phyloP scores from a whole-genome alignment of 2,888 invertebrate species.

The Limnephilus lunatus region DNA sequence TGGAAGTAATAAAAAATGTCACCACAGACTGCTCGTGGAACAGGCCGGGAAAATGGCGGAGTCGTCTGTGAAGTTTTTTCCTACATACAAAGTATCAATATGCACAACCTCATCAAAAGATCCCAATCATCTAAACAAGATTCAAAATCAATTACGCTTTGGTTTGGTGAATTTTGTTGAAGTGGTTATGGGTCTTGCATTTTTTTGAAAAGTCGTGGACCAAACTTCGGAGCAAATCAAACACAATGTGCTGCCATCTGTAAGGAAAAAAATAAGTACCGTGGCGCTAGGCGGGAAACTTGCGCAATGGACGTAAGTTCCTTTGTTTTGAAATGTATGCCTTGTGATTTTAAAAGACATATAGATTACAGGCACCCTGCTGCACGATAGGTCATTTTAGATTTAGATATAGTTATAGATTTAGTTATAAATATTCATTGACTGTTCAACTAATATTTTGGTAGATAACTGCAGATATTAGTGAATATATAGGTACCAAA shows the following conservation, averaged over 20 bases:
- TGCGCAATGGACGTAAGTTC: constrained; percentile 19
- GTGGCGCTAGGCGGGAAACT: constrained; percentile 39
- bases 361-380: background rate
- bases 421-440: too few species aligned
- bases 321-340: constrained; percentile 41
- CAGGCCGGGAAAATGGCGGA: constrained; percentile 43
- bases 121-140: background rate
- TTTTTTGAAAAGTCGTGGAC: background rate
- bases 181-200: background rate
- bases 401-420: too few species aligned
- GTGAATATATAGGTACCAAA: too few species aligned
- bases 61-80: constrained; percentile 14
- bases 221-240: constrained; percentile 43
- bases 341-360: background rate
- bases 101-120: background rate
- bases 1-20: constrained; percentile 53
- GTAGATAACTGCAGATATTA: too few species aligned
- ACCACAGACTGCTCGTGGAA: constrained; percentile 44
- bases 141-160: background rate
- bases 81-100: background rate
- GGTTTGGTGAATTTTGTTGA: background rate
- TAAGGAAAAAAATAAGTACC: constrained; percentile 31
- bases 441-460: too few species aligned
- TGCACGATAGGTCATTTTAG: background rate
- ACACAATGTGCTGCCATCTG: constrained; percentile 48